These are phyloP conservation scores for Carcharodon carcharias DNA, from an alignment of 2,797 vertebrate genomes.

Conservation along the genomic window DNA sequence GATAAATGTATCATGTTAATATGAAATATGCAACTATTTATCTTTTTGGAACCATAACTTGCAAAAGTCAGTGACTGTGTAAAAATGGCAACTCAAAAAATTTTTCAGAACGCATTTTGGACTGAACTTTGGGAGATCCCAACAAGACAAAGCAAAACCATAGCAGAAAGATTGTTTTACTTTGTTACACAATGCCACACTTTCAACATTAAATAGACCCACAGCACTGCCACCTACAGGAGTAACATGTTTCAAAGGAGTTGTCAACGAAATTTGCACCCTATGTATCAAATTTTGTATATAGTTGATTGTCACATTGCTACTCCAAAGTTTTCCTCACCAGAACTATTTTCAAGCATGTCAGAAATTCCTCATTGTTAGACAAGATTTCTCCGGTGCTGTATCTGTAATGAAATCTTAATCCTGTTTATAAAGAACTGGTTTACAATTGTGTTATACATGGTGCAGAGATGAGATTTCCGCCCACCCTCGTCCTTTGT, in stretches of 20 bases:
- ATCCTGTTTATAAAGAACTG: not conserved
- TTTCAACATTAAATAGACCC: not conserved
- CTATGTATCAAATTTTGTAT: not conserved
- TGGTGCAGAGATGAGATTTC: not conserved
- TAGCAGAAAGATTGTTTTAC: not conserved
- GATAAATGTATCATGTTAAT: not conserved
- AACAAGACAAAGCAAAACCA: too few species aligned
- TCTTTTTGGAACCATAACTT: not conserved
- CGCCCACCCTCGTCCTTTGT: not conserved
- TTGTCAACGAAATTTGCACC: not conserved
- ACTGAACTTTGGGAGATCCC: not conserved
- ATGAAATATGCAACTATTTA: not conserved
- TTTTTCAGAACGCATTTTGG: not conserved
- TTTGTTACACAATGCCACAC: too few species aligned
- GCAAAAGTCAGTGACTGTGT: not conserved
- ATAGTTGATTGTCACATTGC: not conserved
- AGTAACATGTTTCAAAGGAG: not conserved
- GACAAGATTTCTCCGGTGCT: not conserved
- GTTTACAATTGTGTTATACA: not conserved
- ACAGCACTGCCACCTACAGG: slow-evolving; percentile 18
- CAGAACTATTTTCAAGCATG: not conserved
- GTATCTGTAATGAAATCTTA: slow-evolving; percentile 2
- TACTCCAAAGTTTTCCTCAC: not conserved
- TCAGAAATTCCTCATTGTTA: not conserved
- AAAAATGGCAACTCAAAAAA: not conserved